phyloP scores from a whole-genome alignment of 2,888 invertebrate species.

The Cremastinae sp. region DNA sequence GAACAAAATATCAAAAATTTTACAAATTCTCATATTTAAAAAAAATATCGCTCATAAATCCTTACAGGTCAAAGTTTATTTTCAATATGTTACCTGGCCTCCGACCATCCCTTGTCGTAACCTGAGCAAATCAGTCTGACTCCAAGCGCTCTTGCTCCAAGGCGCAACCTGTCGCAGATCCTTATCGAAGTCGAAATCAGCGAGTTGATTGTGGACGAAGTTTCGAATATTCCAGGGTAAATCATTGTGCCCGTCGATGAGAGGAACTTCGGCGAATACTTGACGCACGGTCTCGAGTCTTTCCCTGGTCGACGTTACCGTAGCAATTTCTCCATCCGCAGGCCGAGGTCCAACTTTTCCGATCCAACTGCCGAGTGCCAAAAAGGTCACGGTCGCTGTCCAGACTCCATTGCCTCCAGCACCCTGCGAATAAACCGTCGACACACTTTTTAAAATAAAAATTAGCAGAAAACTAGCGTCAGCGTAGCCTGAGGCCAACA shows the following conservation, averaged over 20 bases:
- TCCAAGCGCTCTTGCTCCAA: conserved; percentile 90
- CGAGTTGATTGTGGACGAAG: conserved; percentile 90
- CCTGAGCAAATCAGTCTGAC: conserved; percentile 89
- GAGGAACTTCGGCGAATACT: conserved; percentile 85
- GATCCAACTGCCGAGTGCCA: conserved; percentile 74
- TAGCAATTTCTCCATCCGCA: conserved; percentile 77
- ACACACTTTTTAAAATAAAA: background rate
- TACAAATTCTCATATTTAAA: no score
- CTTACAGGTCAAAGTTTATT: no score
- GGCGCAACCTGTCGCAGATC: conserved; percentile 87
- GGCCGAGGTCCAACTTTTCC: conserved; percentile 73
- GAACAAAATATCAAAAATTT: no score
- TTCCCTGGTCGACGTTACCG: conserved; percentile 82
- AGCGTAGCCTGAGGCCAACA: background rate
- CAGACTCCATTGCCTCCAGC: conserved; percentile 72
- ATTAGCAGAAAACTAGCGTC: background rate
- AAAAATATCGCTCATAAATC: no score
- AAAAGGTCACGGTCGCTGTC: conserved; percentile 73
- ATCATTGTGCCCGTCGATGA: conserved; percentile 88
- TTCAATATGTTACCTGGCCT: conserved; percentile 83
- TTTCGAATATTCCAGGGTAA: conserved; percentile 94
- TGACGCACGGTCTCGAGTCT: conserved; percentile 84
- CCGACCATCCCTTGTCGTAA: conserved; percentile 88
- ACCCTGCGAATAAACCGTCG: conserved; percentile 65
- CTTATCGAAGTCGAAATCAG: conserved; percentile 85